Evolutionary conservation across 2,113 vertebrate species (phyloP).

Genomic region (Crocuta crocuta): DNA sequence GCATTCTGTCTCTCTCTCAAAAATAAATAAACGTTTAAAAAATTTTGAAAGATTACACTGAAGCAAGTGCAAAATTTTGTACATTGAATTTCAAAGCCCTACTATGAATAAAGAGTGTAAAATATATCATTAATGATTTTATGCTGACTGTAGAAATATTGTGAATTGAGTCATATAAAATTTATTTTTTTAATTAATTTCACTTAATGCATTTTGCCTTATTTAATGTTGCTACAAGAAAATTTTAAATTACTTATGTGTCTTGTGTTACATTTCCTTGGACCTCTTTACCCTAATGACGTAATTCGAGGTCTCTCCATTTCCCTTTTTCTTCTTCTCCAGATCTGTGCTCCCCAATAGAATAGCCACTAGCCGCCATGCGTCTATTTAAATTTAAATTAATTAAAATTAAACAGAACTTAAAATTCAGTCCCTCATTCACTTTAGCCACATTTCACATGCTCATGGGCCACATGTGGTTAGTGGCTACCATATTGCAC

Average conservation of each 20-base stretch:
- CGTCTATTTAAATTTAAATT: not conserved
- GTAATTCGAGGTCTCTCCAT: not conserved
- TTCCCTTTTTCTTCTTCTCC: not conserved
- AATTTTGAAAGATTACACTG: not conserved
- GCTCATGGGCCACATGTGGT: not conserved
- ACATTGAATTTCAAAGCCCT: not conserved
- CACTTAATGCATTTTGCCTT: not conserved
- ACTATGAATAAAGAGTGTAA: not conserved
- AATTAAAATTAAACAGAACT: not conserved
- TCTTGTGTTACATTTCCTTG: not conserved
- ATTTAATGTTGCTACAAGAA: not conserved
- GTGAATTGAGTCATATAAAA: not conserved
- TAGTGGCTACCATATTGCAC: not conserved
- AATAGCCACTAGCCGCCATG: not conserved
- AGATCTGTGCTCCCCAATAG: not conserved
- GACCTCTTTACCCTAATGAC: not conserved
- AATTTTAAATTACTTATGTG: not conserved
- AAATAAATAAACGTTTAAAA: too few species aligned
- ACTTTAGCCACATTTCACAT: not conserved
- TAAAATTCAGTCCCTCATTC: not conserved
- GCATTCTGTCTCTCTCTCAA: too few species aligned
- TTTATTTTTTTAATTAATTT: not conserved
- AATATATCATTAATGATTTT: constrained; percentile 1
- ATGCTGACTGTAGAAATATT: not conserved
- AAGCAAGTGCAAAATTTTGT: not conserved